Evolutionary conservation across 2,113 vertebrate genomes (phyloP).

Genomic region (Edolisoma coerulescens): DNA sequence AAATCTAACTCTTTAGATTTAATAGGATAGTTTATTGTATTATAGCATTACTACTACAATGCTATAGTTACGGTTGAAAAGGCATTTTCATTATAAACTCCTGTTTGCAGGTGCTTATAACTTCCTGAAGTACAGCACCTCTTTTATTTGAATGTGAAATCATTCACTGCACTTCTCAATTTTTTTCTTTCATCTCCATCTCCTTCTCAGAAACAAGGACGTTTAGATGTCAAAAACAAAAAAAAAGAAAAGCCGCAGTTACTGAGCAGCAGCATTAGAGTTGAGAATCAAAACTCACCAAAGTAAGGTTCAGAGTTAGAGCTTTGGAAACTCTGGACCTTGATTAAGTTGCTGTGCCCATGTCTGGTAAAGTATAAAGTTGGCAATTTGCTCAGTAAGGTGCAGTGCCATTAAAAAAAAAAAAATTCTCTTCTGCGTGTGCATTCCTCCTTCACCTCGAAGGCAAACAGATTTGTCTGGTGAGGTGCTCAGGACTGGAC

Average conservation of each 20-base stretch:
- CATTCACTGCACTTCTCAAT: constrained; percentile 4
- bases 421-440: neutral
- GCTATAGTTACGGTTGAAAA: constrained; percentile 72
- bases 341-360: neutral
- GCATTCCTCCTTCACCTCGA: neutral
- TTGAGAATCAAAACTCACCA: neutral
- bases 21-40: constrained; percentile 70
- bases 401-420: neutral
- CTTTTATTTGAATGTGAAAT: constrained; percentile 71
- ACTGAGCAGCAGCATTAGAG: neutral
- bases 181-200: neutral
- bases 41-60: constrained; percentile 2
- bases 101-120: constrained; percentile 69
- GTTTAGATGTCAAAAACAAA: neutral
- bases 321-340: neutral
- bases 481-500: neutral
- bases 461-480: neutral
- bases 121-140: constrained; percentile 67
- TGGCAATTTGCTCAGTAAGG: neutral
- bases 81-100: constrained; percentile 74
- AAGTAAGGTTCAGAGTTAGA: neutral
- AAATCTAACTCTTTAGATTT: constrained; percentile 69
- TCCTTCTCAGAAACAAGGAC: neutral
- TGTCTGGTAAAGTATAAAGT: neutral
- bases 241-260: neutral